phyloP scores from a whole-genome alignment of 2,888 invertebrate species.

The Meliscaeva auricollis region DNA sequence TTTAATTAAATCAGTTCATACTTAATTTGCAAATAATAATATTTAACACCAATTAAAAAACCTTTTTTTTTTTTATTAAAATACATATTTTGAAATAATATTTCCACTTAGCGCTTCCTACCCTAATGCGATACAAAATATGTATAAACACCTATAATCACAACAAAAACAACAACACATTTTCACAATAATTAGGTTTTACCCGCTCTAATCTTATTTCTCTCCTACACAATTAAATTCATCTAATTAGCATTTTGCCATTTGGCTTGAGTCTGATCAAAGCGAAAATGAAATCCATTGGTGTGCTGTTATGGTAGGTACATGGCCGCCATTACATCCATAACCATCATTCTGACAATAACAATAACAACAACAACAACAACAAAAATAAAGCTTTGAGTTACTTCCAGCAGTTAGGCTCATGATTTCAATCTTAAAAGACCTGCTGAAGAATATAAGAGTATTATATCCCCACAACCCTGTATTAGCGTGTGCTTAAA shows the following conservation, averaged over 20 bases:
- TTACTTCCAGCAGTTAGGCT: conserved; percentile 20
- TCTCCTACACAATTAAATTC: conserved; percentile 51
- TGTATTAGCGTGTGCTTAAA: conserved; percentile 52
- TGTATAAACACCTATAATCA: conserved; percentile 23
- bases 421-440: conserved; percentile 52
- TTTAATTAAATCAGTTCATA: background rate
- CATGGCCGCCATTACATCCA: background rate
- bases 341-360: background rate
- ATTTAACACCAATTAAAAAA: conserved; percentile 29
- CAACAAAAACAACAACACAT: conserved; percentile 43
- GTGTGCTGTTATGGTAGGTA: background rate
- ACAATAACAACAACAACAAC: background rate
- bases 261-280: conserved; percentile 32
- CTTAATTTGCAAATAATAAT: conserved; percentile 22
- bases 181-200: conserved; percentile 26
- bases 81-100: conserved; percentile 10
- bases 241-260: conserved; percentile 54
- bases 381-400: conserved; percentile 16
- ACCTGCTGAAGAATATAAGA: conserved; percentile 22
- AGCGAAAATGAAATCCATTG: conserved; percentile 20
- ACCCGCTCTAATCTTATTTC: conserved; percentile 51
- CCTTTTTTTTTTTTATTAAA: background rate
- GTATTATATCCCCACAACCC: conserved; percentile 18
- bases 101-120: background rate
- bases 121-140: background rate